Base-by-base conservation (phyloP, 2,797 vertebrate species). In the Enteromius argenteus region DNA sequence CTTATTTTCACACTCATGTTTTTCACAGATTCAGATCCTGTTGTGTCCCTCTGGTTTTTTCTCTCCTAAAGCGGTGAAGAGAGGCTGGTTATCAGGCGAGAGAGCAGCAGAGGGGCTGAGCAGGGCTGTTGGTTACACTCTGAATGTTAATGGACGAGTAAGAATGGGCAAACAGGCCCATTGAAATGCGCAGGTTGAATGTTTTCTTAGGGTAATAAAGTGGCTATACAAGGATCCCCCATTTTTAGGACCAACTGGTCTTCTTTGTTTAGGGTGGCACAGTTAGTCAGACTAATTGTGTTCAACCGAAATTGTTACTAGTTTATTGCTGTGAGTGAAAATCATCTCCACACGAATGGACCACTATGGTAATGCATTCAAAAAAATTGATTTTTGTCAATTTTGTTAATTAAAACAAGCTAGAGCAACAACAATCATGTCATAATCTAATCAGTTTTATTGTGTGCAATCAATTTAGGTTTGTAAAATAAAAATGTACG, bases 201-300 rank as follows among this genome's bases (percentile, higher is more conserved):
- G 95, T 94, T 95, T 95, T 95, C 94, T 93, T 94, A 94, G 92
- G 94, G 91, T 93, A 95, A 94, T 95, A 93, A 92, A 91, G 90
- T 92, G 90, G 88, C 88, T 89, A 93, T 89, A 90, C 90, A 93
- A 88, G 89, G 92, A 91, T 83, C 89, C 90, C 90, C 87, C 46
- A 85, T 92, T 92, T 92, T 91, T 91, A 93, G 89, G 80, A 84
- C 86, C 85, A 88, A 88, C 85, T 88, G 88, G 83, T 89, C 78
- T 80, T 86, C 87, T 87, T 89, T 85, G 84, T 85, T 84, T 84
- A 53, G 81, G 80, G 69, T 77, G 66, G 73, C 58, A 67, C 51
- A 78, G 37, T 69, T 84, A 84, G 37, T 69, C 15, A 19, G 21
- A 53, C 74, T 84, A 84, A 84, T 77, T 84, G 75, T 71, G 74